Conservation (phyloP, 2,113 vertebrate genomes). For the Bothrops jararaca region DNA sequence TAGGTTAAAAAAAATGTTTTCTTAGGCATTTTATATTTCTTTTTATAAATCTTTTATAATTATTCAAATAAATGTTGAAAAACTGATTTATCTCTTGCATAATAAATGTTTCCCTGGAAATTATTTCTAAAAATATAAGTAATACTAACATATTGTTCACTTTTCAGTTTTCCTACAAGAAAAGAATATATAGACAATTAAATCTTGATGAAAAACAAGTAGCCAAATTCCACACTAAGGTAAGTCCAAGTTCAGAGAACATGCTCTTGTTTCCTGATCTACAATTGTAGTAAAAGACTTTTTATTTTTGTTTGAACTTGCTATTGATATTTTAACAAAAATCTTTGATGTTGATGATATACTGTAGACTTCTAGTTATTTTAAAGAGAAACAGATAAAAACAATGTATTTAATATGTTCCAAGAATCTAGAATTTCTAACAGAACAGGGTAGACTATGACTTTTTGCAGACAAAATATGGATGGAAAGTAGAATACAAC, state of each 20-base stretch:
- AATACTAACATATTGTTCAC: not conserved
- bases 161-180: conserved; percentile 94
- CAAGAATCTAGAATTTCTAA: not conserved
- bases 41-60: not conserved
- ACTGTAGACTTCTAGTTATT: not conserved
- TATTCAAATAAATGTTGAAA: not conserved
- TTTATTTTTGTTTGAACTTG: no score
- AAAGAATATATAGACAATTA: conserved; percentile 92
- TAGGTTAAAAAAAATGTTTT: not conserved
- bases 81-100: not conserved
- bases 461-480: not conserved
- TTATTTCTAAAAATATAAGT: not conserved
- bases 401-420: not conserved
- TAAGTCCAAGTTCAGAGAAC: conserved; percentile 40
- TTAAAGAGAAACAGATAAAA: not conserved
- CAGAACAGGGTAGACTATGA: not conserved
- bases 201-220: conserved; percentile 96
- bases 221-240: conserved; percentile 96
- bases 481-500: not conserved
- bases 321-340: not conserved
- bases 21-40: not conserved
- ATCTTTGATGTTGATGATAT: not conserved
- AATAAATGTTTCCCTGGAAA: not conserved
- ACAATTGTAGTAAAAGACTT: no score
- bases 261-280: no score